Conservation (phyloP, 2,797 vertebrate genomes). For the Gallirallus australis region DNA sequence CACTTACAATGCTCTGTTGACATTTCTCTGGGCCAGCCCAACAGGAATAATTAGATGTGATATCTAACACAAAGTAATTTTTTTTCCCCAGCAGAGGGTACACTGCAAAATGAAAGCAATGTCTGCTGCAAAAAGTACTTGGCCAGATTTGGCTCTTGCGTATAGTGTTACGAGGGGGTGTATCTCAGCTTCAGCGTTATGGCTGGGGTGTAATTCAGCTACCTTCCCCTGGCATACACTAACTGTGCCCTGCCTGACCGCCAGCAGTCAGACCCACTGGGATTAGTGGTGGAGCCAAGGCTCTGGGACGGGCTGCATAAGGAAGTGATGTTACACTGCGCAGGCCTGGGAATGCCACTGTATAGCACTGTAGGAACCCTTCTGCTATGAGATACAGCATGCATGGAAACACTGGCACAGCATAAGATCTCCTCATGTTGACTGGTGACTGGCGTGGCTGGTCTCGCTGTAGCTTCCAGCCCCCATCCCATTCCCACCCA, state of each 20-base stretch:
- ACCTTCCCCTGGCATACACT: background rate
- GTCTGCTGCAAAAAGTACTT: background rate
- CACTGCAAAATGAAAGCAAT: constrained; percentile 56
- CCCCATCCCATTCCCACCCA: background rate
- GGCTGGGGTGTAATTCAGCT: background rate
- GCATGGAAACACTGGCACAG: background rate
- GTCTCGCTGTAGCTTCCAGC: background rate
- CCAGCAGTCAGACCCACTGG: background rate
- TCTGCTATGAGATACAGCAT: background rate
- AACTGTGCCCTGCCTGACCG: background rate
- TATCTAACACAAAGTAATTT: constrained; percentile 66
- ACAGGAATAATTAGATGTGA: constrained; percentile 74
- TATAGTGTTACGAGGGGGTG: background rate
- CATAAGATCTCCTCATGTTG: background rate
- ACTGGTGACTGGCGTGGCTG: background rate
- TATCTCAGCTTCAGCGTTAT: background rate
- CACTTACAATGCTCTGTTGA: constrained; percentile 75
- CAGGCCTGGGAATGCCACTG: background rate
- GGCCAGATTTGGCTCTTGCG: background rate
- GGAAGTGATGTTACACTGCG: background rate
- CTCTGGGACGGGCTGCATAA: background rate
- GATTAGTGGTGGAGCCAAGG: background rate
- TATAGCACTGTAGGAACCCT: background rate
- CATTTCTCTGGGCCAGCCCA: constrained; percentile 73
- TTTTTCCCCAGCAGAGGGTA: constrained; percentile 62